Conservation (phyloP, 2,888 invertebrate genomes). For the Piscicola geometra region DNA sequence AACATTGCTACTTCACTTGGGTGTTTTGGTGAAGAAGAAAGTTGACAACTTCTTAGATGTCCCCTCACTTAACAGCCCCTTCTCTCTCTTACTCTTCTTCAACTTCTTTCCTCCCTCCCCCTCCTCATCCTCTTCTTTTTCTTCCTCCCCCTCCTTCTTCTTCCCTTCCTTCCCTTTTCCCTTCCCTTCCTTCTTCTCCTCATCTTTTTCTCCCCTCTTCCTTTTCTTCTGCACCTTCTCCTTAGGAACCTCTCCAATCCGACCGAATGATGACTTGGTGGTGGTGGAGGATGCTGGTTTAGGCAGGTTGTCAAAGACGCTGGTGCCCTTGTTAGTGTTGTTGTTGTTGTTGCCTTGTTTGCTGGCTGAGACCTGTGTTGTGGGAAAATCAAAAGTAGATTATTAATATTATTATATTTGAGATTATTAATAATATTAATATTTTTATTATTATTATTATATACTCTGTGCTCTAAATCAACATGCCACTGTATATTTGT, state of each 20-base stretch:
- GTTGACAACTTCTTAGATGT: background rate
- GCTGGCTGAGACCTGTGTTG: background rate
- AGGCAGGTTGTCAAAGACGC: slow-evolving; percentile 52
- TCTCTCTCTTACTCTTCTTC: background rate
- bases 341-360: slow-evolving; percentile 1
- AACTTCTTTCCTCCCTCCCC: too few species aligned
- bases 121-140: too few species aligned
- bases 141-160: background rate
- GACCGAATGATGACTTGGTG: background rate
- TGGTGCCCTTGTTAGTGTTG: slow-evolving; percentile 45
- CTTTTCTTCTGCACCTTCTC: background rate
- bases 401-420: background rate
- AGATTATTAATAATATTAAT: background rate
- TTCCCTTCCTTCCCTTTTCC: background rate
- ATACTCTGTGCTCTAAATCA: too few species aligned
- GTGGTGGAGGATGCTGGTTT: slow-evolving; percentile 35
- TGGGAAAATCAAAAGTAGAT: background rate
- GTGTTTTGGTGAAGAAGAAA: background rate
- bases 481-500: too few species aligned
- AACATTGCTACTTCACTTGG: too few species aligned
- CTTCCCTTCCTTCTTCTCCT: background rate
- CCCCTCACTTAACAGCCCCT: background rate
- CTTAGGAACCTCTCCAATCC: background rate
- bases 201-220: background rate
- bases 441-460: background rate